phyloP scores from a whole-genome alignment of 1,140 invertebrate genomes.

The Ridgeia piscesae region DNA sequence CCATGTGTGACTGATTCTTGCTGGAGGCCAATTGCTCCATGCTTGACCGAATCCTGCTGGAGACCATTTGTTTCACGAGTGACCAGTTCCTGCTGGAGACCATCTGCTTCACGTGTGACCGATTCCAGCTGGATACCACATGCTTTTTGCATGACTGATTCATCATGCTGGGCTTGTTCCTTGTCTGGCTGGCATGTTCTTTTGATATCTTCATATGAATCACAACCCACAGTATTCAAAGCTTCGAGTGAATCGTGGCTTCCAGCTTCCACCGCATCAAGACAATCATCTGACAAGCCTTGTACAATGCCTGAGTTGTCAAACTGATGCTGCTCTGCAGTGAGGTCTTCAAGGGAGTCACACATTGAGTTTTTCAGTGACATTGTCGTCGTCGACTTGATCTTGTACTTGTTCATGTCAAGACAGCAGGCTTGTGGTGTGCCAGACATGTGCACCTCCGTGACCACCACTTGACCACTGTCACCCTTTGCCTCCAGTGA shows the following conservation, averaged over 20 bases:
- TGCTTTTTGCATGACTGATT: too few relatives aligned
- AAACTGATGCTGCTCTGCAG: not conserved
- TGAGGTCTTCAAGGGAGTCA: not conserved
- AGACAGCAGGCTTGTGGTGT: not conserved
- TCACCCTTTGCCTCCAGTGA: not conserved
- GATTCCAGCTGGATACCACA: too few relatives aligned
- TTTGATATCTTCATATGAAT: not conserved
- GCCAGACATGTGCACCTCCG: not conserved
- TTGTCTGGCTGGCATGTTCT: not conserved
- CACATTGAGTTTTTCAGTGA: not conserved
- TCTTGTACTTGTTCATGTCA: not conserved
- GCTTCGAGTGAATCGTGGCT: not conserved
- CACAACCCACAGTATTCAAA: not conserved
- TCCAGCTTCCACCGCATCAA: not conserved
- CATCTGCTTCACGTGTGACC: too few relatives aligned
- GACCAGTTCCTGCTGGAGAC: too few relatives aligned
- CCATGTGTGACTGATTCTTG: too few relatives aligned
- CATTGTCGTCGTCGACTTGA: not conserved
- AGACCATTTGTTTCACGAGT: too few relatives aligned
- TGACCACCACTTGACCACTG: not conserved
- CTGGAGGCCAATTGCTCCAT: too few relatives aligned
- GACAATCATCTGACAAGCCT: not conserved
- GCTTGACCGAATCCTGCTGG: too few relatives aligned
- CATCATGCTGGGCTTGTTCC: not conserved
- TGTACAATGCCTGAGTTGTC: not conserved